Percentiles rank a stretch among this genome's conserved stretches.
Evolutionary conservation across 2,113 vertebrate species (phyloP).

Genomic region (Passer montanus): DNA sequence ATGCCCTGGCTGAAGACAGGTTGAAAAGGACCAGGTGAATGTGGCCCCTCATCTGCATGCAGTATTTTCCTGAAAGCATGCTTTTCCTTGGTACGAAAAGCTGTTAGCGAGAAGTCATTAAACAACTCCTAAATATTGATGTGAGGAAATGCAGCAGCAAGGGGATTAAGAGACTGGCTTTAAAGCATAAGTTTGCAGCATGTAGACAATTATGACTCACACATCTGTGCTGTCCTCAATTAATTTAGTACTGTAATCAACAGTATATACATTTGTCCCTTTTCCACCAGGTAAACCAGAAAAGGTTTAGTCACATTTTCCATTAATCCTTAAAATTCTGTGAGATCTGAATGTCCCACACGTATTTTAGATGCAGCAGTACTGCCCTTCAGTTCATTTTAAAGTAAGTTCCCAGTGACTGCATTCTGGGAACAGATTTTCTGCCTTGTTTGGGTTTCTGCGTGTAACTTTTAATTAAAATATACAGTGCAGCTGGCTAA

Average conservation of each 20-base stretch:
- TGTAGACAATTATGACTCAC: not conserved
- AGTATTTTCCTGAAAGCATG: not conserved
- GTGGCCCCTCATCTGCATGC: fast-evolving
- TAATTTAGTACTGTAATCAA: not conserved
- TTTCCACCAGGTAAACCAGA: not conserved
- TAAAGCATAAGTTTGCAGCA: not conserved
- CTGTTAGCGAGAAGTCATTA: not conserved
- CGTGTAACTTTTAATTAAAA: not conserved
- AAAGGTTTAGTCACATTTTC: not conserved
- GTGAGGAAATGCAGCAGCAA: not conserved
- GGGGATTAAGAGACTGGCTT: not conserved
- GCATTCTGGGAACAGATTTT: not conserved
- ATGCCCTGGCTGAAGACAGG: not conserved
- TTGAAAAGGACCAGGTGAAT: not conserved
- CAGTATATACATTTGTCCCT: not conserved
- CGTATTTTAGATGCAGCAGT: not conserved
- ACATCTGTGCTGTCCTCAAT: not conserved
- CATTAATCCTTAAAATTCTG: not conserved
- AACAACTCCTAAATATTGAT: not conserved
- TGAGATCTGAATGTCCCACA: not conserved
- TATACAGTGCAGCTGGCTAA: not conserved
- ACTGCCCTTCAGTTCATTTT: not conserved
- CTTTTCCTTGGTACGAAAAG: not conserved
- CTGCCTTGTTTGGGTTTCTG: not conserved
- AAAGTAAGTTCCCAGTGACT: not conserved